Evolutionary conservation across 2,113 vertebrate genomes (phyloP).

Genomic region (Anguilla rostrata): DNA sequence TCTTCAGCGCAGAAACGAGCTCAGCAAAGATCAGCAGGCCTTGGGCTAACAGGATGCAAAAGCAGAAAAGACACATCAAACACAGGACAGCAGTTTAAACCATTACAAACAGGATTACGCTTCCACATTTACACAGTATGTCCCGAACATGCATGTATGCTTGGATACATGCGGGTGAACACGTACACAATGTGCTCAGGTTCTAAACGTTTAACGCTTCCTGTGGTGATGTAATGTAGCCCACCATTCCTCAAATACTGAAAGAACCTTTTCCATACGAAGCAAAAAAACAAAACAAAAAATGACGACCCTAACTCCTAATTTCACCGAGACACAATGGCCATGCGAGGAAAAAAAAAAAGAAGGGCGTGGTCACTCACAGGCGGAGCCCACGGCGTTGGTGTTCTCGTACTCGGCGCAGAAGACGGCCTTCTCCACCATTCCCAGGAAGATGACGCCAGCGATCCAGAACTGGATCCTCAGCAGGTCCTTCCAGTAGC

Average conservation of each 20-base stretch:
- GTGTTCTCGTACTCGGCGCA: conserved; percentile 86
- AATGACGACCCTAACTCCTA: no score
- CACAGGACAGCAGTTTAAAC: background rate
- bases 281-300: no score
- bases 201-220: background rate
- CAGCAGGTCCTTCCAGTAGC: conserved; percentile 87
- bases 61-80: background rate
- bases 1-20: conserved; percentile 80
- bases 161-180: background rate
- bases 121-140: background rate
- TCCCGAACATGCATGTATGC: background rate
- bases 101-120: background rate
- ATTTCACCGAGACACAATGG: background rate
- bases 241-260: background rate
- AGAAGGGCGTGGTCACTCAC: conserved; percentile 60
- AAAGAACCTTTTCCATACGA: background rate
- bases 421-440: conserved; percentile 88
- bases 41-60: conserved; percentile 59
- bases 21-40: conserved; percentile 81
- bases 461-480: conserved; percentile 91
- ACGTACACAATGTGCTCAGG: background rate
- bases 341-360: no score
- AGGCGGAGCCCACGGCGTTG: conserved; percentile 74
- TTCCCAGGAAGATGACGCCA: conserved; percentile 84
- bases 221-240: no score